A percentile compares a stretch with the other conserved stretches of the same genome.
These are phyloP conservation scores for Lanius collurio DNA, from an alignment of 2,113 vertebrate species.

Conservation along the genomic window DNA sequence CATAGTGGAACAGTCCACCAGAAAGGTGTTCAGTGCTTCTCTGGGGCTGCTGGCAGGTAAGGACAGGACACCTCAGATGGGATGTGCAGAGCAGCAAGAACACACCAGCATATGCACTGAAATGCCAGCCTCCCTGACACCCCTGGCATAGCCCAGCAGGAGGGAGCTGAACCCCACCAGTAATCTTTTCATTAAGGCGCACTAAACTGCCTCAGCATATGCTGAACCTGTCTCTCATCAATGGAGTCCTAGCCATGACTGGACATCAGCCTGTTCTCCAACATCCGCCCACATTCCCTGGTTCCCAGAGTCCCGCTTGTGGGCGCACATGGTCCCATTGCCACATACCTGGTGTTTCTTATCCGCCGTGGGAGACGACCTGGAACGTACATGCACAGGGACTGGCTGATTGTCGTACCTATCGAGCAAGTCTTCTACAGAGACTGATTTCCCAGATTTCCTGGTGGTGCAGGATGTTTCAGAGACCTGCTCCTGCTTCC, in stretches of 20 bases:
- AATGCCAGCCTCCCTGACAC: not conserved
- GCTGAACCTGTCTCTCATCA: not conserved
- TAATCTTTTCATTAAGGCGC: not conserved
- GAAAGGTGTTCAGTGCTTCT: not conserved
- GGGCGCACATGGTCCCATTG: accelerated
- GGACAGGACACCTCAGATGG: not conserved
- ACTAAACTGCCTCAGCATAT: not conserved
- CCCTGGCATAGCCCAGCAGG: not conserved
- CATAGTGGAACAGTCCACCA: not conserved
- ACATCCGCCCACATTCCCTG: not conserved
- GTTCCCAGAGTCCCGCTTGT: not conserved
- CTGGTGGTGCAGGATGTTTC: slow-evolving; percentile 10
- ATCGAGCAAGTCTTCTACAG: slow-evolving; percentile 87
- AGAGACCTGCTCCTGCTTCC: slow-evolving; percentile 51
- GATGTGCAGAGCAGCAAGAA: not conserved
- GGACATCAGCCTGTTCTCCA: accelerated
- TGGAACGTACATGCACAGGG: slow-evolving; percentile 81
- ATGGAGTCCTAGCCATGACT: not conserved
- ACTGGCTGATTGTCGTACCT: slow-evolving; percentile 50
- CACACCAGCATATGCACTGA: not conserved
- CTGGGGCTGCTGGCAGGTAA: not conserved
- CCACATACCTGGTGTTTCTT: slow-evolving; percentile 79
- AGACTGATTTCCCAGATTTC: slow-evolving; percentile 81
- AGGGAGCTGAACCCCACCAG: not conserved
- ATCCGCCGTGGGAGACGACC: slow-evolving; percentile 81